Conservation (phyloP, 2,888 invertebrate genomes). For the Sarcophaga rosellei region DNA sequence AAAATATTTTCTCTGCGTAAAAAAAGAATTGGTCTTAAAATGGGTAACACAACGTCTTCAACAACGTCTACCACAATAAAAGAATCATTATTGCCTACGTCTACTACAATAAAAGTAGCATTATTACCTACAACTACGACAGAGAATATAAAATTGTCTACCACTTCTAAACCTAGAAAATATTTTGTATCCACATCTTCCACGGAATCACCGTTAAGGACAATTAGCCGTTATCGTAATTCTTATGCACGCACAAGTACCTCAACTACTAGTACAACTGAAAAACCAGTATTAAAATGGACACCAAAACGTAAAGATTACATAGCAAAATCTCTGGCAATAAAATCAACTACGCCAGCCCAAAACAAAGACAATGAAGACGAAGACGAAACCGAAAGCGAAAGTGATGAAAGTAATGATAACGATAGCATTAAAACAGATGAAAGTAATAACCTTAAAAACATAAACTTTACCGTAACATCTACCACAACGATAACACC, state of each 20-base stretch:
- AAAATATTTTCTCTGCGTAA: slow-evolving; percentile 43
- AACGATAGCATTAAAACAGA: slow-evolving; percentile 38
- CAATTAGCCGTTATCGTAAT: slow-evolving; percentile 72
- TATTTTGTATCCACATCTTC: slow-evolving; percentile 74
- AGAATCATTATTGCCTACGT: background rate
- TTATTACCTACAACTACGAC: slow-evolving; percentile 13
- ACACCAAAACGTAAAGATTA: slow-evolving; percentile 75
- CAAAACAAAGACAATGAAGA: slow-evolving; percentile 1
- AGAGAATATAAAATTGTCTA: background rate
- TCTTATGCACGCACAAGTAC: slow-evolving; percentile 50
- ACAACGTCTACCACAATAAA: slow-evolving; percentile 38
- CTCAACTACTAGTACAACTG: slow-evolving; percentile 73
- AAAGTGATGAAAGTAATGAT: slow-evolving; percentile 13
- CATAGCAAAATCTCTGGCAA: slow-evolving; percentile 29
- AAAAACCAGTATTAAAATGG: slow-evolving; percentile 78
- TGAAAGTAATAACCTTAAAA: slow-evolving; percentile 56
- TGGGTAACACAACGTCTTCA: slow-evolving; percentile 29
- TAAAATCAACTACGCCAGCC: slow-evolving; percentile 33
- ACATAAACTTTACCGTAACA: slow-evolving; percentile 61
- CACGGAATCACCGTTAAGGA: slow-evolving; percentile 71
- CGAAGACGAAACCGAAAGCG: slow-evolving; percentile 16
- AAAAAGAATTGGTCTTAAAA: slow-evolving; percentile 49
- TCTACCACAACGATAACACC: background rate
- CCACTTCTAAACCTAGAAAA: slow-evolving; percentile 40
- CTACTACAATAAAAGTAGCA: slow-evolving; percentile 14